Conservation (phyloP, 1,140 invertebrate species). For the Drosophila murphyi region DNA sequence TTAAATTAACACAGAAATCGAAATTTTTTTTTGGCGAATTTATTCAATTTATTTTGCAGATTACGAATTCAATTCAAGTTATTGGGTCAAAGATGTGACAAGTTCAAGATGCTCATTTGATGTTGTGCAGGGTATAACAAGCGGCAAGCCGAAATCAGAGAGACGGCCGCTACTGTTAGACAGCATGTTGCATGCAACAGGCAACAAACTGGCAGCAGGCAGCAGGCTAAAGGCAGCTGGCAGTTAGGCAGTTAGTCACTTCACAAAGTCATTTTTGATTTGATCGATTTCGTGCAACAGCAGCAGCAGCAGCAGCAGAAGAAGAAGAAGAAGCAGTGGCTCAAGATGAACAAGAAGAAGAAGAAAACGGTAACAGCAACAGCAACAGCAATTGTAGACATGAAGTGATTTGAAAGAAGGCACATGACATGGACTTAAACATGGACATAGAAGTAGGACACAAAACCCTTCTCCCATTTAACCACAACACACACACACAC, state of each 20-base stretch:
- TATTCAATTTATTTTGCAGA: too few relatives aligned
- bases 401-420: constrained; percentile 66
- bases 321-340: constrained; percentile 20
- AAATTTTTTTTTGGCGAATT: too few relatives aligned
- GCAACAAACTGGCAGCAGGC: constrained; percentile 38
- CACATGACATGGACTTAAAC: constrained; percentile 78
- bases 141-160: constrained; percentile 19
- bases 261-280: constrained; percentile 83
- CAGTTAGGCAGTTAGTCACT: constrained; percentile 81
- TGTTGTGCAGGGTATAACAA: not conserved
- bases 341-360: constrained; percentile 31
- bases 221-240: constrained; percentile 60
- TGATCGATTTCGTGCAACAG: constrained; percentile 80
- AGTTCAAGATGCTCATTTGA: too few relatives aligned
- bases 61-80: too few relatives aligned
- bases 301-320: constrained; percentile 32
- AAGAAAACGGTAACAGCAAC: constrained; percentile 11
- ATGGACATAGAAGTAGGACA: constrained; percentile 77
- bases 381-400: constrained; percentile 57
- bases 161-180: constrained; percentile 47
- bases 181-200: constrained; percentile 51
- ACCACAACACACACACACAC: constrained; percentile 21
- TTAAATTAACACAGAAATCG: too few relatives aligned
- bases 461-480: constrained; percentile 68
- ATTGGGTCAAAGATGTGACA: too few relatives aligned